A percentile compares a stretch with the other conserved stretches of the same genome.
phyloP scores from a whole-genome alignment of 1,140 invertebrate species.

The Frieseomelitta varia region DNA sequence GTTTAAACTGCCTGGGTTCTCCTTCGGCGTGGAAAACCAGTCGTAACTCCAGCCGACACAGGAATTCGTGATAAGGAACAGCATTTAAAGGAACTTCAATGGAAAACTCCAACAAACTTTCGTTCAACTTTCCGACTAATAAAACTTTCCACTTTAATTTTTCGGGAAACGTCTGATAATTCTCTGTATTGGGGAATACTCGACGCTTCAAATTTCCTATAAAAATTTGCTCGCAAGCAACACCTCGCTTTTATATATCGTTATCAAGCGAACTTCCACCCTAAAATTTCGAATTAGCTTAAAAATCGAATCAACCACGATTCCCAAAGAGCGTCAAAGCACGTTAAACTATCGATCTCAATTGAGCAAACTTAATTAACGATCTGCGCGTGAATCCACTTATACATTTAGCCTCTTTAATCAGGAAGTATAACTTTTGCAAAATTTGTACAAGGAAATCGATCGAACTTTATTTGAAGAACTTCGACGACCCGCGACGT shows the following conservation, averaged over 20 bases:
- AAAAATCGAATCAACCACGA: conserved; percentile 37
- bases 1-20: not conserved
- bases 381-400: conserved; percentile 25
- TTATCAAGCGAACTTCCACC: too few species aligned
- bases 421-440: not conserved
- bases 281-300: not conserved
- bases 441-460: not conserved
- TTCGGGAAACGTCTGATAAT: not conserved
- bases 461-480: conserved; percentile 2
- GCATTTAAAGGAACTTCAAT: conserved; percentile 37
- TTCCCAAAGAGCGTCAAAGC: not conserved
- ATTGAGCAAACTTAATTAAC: conserved; percentile 52
- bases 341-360: conserved; percentile 16
- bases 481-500: not conserved
- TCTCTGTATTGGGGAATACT: conserved; percentile 4
- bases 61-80: conserved; percentile 35
- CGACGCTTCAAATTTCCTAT: not conserved
- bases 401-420: conserved; percentile 10
- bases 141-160: conserved; percentile 32
- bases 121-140: conserved; percentile 24
- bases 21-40: not conserved
- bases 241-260: too few species aligned
- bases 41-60: conserved; percentile 3
- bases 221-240: not conserved
- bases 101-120: conserved; percentile 2